Conservation (phyloP, 2,888 invertebrate genomes). For the Timema cristinae region DNA sequence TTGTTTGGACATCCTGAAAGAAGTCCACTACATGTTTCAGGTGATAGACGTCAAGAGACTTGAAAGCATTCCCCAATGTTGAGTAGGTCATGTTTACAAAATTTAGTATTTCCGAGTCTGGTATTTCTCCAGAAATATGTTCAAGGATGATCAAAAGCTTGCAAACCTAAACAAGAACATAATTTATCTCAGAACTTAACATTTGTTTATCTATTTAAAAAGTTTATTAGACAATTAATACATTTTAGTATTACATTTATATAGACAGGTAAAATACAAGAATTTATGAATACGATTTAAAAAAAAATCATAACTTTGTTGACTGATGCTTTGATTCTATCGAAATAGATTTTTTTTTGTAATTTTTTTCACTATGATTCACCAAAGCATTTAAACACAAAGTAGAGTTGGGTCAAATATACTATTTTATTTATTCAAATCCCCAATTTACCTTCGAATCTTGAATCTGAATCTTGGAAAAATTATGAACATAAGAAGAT, state of each 20-base stretch:
- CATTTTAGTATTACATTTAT: too few relatives aligned
- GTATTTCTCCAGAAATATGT: conserved; percentile 48
- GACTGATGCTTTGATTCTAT: too few relatives aligned
- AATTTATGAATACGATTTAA: background rate
- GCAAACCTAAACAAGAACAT: conserved; percentile 38
- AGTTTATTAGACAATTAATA: background rate
- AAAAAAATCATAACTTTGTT: background rate
- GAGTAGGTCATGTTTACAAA: conserved; percentile 50
- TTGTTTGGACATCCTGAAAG: conserved; percentile 49
- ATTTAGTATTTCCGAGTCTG: conserved; percentile 47
- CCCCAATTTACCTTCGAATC: too few relatives aligned
- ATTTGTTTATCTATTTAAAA: background rate
- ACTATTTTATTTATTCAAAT: too few relatives aligned
- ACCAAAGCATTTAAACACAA: too few relatives aligned
- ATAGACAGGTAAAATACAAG: conserved; percentile 3
- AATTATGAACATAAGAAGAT: too few relatives aligned
- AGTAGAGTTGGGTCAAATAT: too few relatives aligned
- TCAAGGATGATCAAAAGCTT: conserved; percentile 54
- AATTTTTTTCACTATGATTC: too few relatives aligned
- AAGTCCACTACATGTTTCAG: conserved; percentile 53
- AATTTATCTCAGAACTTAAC: background rate
- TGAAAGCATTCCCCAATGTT: conserved; percentile 48
- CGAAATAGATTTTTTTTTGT: too few relatives aligned
- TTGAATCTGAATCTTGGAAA: too few relatives aligned
- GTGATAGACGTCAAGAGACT: conserved; percentile 46